Evolutionary conservation across 92 coral and sea anemone species (phyloP).

Genomic region (Umimayanthus kanabou): DNA sequence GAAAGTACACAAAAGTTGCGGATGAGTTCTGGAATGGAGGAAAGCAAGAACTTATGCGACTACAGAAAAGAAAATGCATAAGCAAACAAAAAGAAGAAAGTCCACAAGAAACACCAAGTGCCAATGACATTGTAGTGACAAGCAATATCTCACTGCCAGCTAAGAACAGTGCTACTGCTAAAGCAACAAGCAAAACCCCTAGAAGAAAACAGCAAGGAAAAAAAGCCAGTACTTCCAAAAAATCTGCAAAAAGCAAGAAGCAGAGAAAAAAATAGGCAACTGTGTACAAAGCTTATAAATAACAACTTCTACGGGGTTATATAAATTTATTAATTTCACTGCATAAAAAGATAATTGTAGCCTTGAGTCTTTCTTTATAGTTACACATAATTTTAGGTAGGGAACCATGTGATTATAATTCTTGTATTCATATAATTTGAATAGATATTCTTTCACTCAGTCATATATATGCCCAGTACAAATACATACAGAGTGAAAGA

Average conservation of each 20-base stretch:
- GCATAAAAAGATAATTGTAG: too few relatives aligned
- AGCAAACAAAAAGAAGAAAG: conserved; percentile 35
- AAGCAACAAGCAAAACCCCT: conserved; percentile 24
- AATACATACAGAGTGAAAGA: too few relatives aligned
- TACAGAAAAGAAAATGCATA: conserved; percentile 27
- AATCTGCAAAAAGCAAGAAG: not conserved
- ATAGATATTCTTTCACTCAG: too few relatives aligned
- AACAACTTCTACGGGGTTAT: too few relatives aligned
- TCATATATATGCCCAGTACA: too few relatives aligned
- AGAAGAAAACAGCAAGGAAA: not conserved
- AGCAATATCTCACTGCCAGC: conserved; percentile 9
- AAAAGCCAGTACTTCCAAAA: not conserved
- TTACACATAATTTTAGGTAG: too few relatives aligned
- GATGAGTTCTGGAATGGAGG: conserved; percentile 47
- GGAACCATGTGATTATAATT: too few relatives aligned
- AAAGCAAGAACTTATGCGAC: conserved; percentile 34
- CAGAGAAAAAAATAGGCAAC: conserved; percentile 12
- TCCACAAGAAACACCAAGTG: conserved; percentile 3
- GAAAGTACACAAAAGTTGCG: conserved; percentile 43
- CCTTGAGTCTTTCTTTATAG: too few relatives aligned
- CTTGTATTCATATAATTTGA: too few relatives aligned
- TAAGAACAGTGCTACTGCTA: not conserved
- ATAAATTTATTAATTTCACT: too few relatives aligned
- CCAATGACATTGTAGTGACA: conserved; percentile 2
- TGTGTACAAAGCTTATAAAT: not conserved